Base-by-base conservation (phyloP, 2,113 vertebrate species). In the Smithornis capensis region DNA sequence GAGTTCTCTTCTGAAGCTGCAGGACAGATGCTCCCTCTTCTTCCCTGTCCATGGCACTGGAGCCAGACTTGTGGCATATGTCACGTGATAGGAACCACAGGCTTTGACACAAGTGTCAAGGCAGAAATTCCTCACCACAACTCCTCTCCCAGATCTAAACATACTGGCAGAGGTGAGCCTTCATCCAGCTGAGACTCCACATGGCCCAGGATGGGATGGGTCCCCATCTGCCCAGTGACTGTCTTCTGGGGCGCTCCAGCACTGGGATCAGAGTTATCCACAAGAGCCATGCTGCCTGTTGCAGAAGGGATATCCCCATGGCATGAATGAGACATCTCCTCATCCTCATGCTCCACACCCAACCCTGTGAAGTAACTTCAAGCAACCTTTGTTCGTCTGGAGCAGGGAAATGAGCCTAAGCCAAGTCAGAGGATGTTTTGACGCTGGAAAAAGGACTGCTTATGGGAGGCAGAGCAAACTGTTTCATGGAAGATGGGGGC, bases 101-200 rank as follows among this genome's bases (percentile, higher is more conserved):
- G 45, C 2, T 0, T 55, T 84, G 59, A 38, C 45, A 67, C 23
- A 50, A 29, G 33, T 44, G 59, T 28, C 57, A 57, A 60, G 18
- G n/a, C 31, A 11, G 22, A 59, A 28, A 62, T 59, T 85, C 21
- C 24, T 85, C 33, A 24, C 22, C 22, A 7, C 2, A 5, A 8
- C 24, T 84, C 28, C 31, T 74, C 57, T 86, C 59, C 56, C 50
- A 38, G 33, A 70, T 24, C 38, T 73, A 69, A 63, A 49, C 5
- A 3, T 0, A 0, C 23, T 50, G 53, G 9, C 8, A 8, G 65
- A 60, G 28, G 9, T 65, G 19, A 83, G 47, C 8, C 19, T 56
- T 69, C 33, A 16, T 22, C 50, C 3, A 2, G 4, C 14, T 50
- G 63, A 64, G 16, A 33, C 18, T 68, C 42, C 0, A 0, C 29